These are phyloP conservation scores for Elephantulus edwardii DNA, from an alignment of 2,113 vertebrate species.

Conservation along the genomic window DNA sequence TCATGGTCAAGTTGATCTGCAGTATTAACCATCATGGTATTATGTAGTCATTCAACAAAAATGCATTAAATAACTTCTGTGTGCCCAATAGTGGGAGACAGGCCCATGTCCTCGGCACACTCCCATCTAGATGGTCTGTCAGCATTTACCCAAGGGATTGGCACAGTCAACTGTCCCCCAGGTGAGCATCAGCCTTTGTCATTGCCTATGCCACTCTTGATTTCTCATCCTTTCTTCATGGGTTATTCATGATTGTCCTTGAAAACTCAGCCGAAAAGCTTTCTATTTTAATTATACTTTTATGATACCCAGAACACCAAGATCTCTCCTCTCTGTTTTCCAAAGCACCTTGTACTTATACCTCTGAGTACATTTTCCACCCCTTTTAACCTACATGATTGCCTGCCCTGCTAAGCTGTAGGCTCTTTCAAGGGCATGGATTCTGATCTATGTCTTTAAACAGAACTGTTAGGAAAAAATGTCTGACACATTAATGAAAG, in stretches of 20 bases:
- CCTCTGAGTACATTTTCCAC: neutral
- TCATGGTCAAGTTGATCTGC: too few relatives aligned
- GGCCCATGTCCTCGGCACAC: too few relatives aligned
- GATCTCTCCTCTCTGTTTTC: neutral
- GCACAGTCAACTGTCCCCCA: neutral
- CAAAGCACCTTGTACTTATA: neutral
- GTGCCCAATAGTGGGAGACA: neutral
- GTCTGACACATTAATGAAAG: neutral
- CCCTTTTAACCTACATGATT: neutral
- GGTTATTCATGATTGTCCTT: neutral
- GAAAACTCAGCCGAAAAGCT: neutral
- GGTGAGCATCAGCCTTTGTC: neutral
- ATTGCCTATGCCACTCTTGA: neutral
- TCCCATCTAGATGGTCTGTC: neutral
- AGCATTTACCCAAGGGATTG: neutral
- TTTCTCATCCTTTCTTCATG: neutral
- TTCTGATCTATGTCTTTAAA: neutral
- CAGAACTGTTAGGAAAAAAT: neutral
- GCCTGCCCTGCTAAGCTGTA: neutral
- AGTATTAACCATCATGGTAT: too few relatives aligned
- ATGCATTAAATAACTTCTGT: neutral
- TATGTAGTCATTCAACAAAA: neutral
- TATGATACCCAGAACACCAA: neutral
- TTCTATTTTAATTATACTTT: neutral
- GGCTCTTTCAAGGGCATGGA: neutral